These are phyloP conservation scores for Steatornis caripensis DNA, from an alignment of 2,113 vertebrate species.

Conservation along the genomic window DNA sequence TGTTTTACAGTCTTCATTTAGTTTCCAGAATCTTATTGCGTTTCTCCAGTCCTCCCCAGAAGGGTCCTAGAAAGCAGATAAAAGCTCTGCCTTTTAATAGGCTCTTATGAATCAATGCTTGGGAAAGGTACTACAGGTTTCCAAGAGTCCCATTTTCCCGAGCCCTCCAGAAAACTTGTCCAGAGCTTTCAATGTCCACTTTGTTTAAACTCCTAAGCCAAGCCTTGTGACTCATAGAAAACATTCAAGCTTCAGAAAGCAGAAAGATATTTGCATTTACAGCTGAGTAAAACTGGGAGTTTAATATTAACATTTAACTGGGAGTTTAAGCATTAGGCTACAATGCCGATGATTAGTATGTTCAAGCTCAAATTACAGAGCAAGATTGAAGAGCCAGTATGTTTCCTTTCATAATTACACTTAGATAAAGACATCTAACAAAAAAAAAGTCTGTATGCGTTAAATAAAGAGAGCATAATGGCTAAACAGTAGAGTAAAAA, in stretches of 20 bases:
- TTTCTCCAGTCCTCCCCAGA: background rate
- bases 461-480: background rate
- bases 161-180: background rate
- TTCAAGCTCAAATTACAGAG: background rate
- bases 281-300: background rate
- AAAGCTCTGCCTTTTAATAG: background rate
- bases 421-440: background rate
- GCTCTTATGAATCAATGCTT: background rate
- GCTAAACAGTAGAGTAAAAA: background rate
- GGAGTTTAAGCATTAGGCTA: background rate
- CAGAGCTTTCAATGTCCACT: background rate
- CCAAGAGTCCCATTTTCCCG: background rate
- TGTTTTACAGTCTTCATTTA: background rate
- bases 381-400: background rate
- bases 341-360: background rate
- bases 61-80: background rate
- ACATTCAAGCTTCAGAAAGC: background rate
- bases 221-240: background rate
- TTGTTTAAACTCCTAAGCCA: background rate
- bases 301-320: background rate
- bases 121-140: background rate
- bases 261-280: background rate
- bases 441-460: background rate
- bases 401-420: background rate
- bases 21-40: background rate